Evolutionary conservation across 2,797 vertebrate species (phyloP), one percentile per base, ranked within the genome.

Genomic region (Calcarius lapponicus): DNA sequence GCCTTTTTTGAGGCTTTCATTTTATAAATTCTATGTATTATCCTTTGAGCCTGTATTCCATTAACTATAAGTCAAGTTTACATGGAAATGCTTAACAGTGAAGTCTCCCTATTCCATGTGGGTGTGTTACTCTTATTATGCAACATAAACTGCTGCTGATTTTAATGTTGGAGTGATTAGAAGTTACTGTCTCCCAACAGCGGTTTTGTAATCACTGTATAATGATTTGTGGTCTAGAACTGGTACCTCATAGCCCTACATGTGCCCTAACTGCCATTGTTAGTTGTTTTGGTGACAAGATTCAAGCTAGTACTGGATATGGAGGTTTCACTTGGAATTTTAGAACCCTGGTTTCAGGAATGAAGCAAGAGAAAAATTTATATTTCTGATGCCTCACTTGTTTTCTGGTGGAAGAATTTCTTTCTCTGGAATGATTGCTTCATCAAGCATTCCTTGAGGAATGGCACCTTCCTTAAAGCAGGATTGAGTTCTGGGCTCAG

Each of bases 41-140:
- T 90, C n/a, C 62, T 61, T 86, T 92, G 72, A 96, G 75, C 22
- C 87, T 93, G 70, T 72, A 43, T 93, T 80, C 73, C 70, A 75
- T 95, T 96, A 93, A 76, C 56, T 72, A 0, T 72, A 90, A 91
- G 74, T 72, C 51, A 45, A 89, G 80, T 94, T 96, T 96, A 93
- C 91, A 62, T 75, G 86, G 83, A 92, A 92, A 82, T 92, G 64
- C 42, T 48, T 86, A 88, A 88, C 89, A 86, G 43, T 58, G 80
- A 84, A 84, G 72, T 57, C 24, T 80, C 53, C 69, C 73, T 67
- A 20, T 86, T 89, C 75, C 64, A 7, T 92, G 66, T 6, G 11
- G 73, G 69, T 87, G n/a, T 90, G 82, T 56, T 22, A 90, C 78
- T 95, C 42, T 86, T 34, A n/a, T 88, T 92, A 70, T 61, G 40